Evolutionary conservation across 2,888 invertebrate genomes (phyloP), one percentile per base, ranked within the genome.

Genomic region (Amiota mariae): DNA sequence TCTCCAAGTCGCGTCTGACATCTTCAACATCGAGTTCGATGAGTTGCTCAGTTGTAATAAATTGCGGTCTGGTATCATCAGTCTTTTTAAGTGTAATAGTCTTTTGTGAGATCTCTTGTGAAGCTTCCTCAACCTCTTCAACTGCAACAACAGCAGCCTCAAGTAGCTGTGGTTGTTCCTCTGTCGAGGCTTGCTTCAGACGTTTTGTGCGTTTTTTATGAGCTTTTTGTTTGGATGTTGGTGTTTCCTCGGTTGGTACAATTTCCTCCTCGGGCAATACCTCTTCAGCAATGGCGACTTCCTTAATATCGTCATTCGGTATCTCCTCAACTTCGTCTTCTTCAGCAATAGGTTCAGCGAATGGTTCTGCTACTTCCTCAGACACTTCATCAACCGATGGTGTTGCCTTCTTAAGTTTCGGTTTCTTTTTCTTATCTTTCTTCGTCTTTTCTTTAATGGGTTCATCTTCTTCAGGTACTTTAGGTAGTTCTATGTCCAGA

Each of bases 1-100:
- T 90, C 79, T 91, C 91, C 76, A 93, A 92, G 76, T 92, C 92
- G 82, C 92, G 92, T 85, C 92, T 92, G 70, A 91, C 91, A 72
- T 89, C 87, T 72, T 90, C 88, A 13, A 90, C 88, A 79, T 89
- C 90, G 57, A 89, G 85, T 72, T 88, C 87, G 59, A 87, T 87
- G 12, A 89, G 79, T 80, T 88, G 88, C 76, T 88, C 87, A 13
- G 88, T 89, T 48, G 89, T 89, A 3, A 88, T 88, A 75, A 84
- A 88, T 79, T 89, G 85, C 63, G 88, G 88, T 81, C 86, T 82
- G 61, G 85, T 87, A 79, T 91, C 91, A 78, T 89, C 87, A 76
- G 91, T 87, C 82, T 89, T 89, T 71, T 88, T 89, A 36, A 89
- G 79, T 79, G 86, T 89, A 64, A 92, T 91, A 82, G 91, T 90